Evolutionary conservation across 2,797 vertebrate species (phyloP).

Genomic region (Tolypeutes matacus): DNA sequence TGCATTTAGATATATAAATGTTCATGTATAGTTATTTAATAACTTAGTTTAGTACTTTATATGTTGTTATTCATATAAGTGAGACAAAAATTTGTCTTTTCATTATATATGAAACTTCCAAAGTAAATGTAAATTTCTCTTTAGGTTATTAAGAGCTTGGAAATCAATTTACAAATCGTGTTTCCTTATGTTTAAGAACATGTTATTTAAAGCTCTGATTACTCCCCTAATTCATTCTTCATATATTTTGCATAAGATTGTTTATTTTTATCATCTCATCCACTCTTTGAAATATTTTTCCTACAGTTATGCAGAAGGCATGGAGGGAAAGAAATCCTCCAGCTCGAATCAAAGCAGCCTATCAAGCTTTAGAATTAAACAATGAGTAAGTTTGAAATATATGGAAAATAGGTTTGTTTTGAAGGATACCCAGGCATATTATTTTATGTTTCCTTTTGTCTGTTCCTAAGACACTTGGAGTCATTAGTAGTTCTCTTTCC

Average conservation of each 20-base stretch:
- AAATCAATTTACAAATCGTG: slow-evolving; percentile 54
- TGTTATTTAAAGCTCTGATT: slow-evolving; percentile 71
- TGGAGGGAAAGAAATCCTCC: slow-evolving; percentile 99
- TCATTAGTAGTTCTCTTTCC: background rate
- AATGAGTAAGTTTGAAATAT: slow-evolving; percentile 93
- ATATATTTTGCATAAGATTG: slow-evolving; percentile 40
- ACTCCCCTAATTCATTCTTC: slow-evolving; percentile 59
- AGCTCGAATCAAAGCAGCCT: slow-evolving; percentile 97
- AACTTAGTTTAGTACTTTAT: slow-evolving; percentile 51
- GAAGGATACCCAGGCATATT: slow-evolving; percentile 68
- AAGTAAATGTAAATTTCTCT: slow-evolving; percentile 69
- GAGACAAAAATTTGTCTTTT: slow-evolving; percentile 47
- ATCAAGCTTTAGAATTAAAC: slow-evolving; percentile 98
- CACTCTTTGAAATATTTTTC: slow-evolving; percentile 78
- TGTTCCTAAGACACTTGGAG: slow-evolving; percentile 39
- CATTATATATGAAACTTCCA: slow-evolving; percentile 51
- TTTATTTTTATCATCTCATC: slow-evolving; percentile 75
- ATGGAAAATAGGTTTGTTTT: slow-evolving; percentile 72
- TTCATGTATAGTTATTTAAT: slow-evolving; percentile 41
- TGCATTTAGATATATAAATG: slow-evolving; percentile 50
- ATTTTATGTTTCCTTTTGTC: slow-evolving; percentile 68
- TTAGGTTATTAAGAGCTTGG: slow-evolving; percentile 55
- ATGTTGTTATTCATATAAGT: slow-evolving; percentile 54
- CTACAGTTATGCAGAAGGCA: slow-evolving; percentile 98
- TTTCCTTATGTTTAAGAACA: slow-evolving; percentile 68